A percentile compares a stretch with the other conserved stretches of the same genome.
Evolutionary conservation across 2,888 invertebrate species (phyloP).

Genomic region (Drosophila fungiperda): DNA sequence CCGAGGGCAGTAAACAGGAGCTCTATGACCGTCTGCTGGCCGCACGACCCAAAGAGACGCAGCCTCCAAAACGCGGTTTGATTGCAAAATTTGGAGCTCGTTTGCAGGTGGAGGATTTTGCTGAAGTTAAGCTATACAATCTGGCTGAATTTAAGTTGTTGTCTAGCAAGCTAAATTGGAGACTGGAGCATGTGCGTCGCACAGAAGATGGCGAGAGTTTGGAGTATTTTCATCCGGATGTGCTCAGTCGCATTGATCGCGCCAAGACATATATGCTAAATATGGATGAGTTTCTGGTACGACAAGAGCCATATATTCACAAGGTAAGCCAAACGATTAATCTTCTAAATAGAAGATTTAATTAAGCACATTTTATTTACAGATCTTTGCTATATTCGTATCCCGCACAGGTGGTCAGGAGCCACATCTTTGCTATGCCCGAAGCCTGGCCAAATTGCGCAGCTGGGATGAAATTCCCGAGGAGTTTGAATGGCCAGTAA

Average conservation of each 20-base stretch:
- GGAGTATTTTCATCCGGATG: slow-evolving; percentile 45
- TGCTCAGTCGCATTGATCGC: slow-evolving; percentile 17
- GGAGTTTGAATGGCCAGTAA: slow-evolving; percentile 43
- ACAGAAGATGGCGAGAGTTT: slow-evolving; percentile 34
- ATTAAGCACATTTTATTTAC: background rate
- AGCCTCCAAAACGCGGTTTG: background rate
- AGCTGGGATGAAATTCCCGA: slow-evolving; percentile 47
- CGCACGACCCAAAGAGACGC: slow-evolving; percentile 5
- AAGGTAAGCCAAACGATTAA: slow-evolving; percentile 21
- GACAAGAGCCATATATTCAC: slow-evolving; percentile 53
- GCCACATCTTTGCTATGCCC: slow-evolving; percentile 38
- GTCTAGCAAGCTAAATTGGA: slow-evolving; percentile 31
- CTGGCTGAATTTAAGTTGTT: slow-evolving; percentile 23
- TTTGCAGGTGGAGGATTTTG: slow-evolving; percentile 42
- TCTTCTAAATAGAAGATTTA: too few species aligned
- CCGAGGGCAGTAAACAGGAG: slow-evolving; percentile 39
- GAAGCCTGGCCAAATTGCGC: slow-evolving; percentile 40
- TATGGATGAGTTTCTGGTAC: slow-evolving; percentile 45
- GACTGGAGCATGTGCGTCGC: slow-evolving; percentile 35
- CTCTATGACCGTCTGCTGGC: slow-evolving; percentile 32
- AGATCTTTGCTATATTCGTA: slow-evolving; percentile 47
- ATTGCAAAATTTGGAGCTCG: slow-evolving; percentile 33
- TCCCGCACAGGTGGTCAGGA: slow-evolving; percentile 35
- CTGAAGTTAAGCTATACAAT: slow-evolving; percentile 24
- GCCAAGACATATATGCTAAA: slow-evolving; percentile 47